Evolutionary conservation across 2,797 vertebrate genomes (phyloP).

Genomic region (Sparus aurata): DNA sequence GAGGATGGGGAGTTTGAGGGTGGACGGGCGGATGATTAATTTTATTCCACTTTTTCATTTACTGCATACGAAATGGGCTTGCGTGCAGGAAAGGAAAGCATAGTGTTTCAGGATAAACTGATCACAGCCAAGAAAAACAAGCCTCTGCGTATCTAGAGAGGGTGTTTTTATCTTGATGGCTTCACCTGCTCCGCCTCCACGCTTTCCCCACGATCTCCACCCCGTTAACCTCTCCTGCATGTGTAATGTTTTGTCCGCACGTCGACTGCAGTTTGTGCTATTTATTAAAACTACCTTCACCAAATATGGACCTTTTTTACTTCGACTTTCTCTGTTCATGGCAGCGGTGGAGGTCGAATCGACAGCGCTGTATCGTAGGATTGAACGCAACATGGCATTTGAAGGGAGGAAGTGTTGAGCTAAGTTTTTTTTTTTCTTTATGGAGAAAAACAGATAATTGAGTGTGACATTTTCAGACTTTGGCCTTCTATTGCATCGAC

Average conservation of each 20-base stretch:
- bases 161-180: constrained; percentile 20
- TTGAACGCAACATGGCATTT: constrained; percentile 12
- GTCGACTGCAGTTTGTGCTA: constrained; percentile 15
- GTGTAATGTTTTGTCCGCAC: constrained; percentile 19
- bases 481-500: constrained; percentile 2
- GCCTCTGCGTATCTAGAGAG: constrained; percentile 4
- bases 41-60: constrained; percentile 15
- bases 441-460: constrained; percentile 1
- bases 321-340: background rate
- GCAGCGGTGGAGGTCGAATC: background rate
- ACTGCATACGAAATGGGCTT: constrained; percentile 1
- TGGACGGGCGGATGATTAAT: constrained; percentile 25
- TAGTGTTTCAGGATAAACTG: constrained; percentile 7
- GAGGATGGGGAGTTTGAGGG: background rate
- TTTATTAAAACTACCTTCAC: constrained; percentile 26
- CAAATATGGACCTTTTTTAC: constrained; percentile 16
- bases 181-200: background rate
- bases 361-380: constrained; percentile 2
- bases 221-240: constrained; percentile 21
- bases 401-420: background rate
- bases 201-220: constrained; percentile 2
- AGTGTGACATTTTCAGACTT: constrained; percentile 34
- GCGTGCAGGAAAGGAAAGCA: background rate
- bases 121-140: constrained; percentile 12
- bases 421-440: background rate